These are phyloP conservation scores for Salticus scenicus DNA, from an alignment of 2,888 invertebrate genomes.

Conservation along the genomic window DNA sequence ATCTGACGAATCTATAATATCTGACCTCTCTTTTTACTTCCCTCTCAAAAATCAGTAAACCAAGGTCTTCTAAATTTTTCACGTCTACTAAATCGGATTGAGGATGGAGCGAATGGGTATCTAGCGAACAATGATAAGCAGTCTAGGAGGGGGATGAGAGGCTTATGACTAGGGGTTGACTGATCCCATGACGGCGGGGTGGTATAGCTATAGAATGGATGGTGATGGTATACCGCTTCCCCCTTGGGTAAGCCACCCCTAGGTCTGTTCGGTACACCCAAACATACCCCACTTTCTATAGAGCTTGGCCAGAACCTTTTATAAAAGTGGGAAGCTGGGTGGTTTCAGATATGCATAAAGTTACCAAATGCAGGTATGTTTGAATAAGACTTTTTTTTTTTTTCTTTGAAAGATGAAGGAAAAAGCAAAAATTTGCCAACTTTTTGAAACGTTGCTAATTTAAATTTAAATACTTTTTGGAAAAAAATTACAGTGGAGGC, in stretches of 20 bases:
- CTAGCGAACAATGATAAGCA: conserved; percentile 57
- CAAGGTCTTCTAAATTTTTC: conserved; percentile 40
- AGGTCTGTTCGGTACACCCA: conserved; percentile 62
- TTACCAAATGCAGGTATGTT: background rate
- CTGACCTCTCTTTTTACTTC: background rate
- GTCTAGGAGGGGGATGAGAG: background rate
- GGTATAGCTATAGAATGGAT: conserved; percentile 13
- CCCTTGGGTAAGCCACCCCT: conserved; percentile 58
- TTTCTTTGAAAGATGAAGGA: too few species aligned
- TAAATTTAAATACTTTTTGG: too few species aligned
- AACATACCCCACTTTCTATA: conserved; percentile 59
- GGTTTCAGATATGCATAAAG: conserved; percentile 21
- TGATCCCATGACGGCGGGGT: background rate
- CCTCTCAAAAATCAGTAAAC: background rate
- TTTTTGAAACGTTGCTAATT: too few species aligned
- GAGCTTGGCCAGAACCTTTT: conserved; percentile 38
- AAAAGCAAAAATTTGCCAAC: too few species aligned
- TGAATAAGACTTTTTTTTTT: background rate
- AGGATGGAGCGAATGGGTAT: conserved; percentile 38
- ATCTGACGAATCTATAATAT: background rate
- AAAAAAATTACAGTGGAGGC: too few species aligned
- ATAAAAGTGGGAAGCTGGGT: conserved; percentile 16
- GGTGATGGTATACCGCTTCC: conserved; percentile 62
- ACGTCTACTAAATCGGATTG: conserved; percentile 53
- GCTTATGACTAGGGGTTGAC: conserved; percentile 4